Conservation (phyloP, 2,797 vertebrate genomes). For the Sebastes hopkinsi region DNA sequence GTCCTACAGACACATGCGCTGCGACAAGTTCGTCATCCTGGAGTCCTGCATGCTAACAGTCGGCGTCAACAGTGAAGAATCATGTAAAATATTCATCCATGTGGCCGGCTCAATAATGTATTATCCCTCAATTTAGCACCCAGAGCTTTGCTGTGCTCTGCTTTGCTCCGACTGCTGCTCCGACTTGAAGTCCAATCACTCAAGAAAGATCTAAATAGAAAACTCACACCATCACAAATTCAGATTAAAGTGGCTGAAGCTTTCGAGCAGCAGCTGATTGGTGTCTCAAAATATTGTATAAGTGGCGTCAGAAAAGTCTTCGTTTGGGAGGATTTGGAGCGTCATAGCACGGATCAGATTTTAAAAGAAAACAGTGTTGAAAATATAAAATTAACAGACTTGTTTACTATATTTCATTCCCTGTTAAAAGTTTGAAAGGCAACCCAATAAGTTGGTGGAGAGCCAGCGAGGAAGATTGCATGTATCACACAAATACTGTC, state of each 20-base stretch:
- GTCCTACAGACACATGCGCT: neutral
- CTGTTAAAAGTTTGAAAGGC: neutral
- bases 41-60: slow-evolving; percentile 35
- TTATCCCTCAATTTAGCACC: slow-evolving; percentile 72
- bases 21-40: neutral
- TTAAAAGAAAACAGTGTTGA: neutral
- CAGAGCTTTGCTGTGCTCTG: slow-evolving; percentile 50
- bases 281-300: neutral
- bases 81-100: slow-evolving; percentile 78
- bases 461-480: slow-evolving; percentile 7
- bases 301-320: neutral
- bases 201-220: slow-evolving; percentile 42
- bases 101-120: slow-evolving; percentile 76
- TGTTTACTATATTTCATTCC: neutral
- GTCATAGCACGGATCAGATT: neutral
- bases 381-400: neutral
- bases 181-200: slow-evolving; percentile 47
- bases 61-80: slow-evolving; percentile 46
- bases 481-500: slow-evolving; percentile 14
- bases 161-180: slow-evolving; percentile 7
- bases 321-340: neutral
- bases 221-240: slow-evolving; percentile 48
- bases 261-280: slow-evolving; percentile 18
- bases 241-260: slow-evolving; percentile 36
- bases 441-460: neutral